Conservation (phyloP, 1,140 invertebrate species). For the Pogonognathellus flavescens region DNA sequence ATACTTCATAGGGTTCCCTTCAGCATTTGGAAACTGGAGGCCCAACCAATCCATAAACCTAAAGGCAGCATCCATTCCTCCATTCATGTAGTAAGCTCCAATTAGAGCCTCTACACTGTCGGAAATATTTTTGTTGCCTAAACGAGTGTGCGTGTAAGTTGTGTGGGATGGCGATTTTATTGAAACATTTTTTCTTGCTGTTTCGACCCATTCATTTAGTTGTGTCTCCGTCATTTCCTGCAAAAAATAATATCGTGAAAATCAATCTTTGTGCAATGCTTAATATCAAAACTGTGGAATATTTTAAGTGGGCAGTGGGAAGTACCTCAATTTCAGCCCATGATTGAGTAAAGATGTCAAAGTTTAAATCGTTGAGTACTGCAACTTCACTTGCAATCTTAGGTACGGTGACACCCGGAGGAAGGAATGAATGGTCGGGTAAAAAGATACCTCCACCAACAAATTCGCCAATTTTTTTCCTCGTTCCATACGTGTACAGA, state of each 20-base stretch:
- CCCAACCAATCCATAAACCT: constrained; percentile 60
- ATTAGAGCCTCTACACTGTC: constrained; percentile 64
- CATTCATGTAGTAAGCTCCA: constrained; percentile 60
- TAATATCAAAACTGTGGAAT: too few relatives aligned
- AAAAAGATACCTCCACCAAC: constrained; percentile 53
- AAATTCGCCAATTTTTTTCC: constrained; percentile 42
- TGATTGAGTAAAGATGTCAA: neutral
- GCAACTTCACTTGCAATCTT: neutral
- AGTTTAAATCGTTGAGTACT: neutral
- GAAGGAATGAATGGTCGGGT: constrained; percentile 36
- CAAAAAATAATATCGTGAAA: neutral
- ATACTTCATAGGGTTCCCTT: neutral
- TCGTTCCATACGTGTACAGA: constrained; percentile 36
- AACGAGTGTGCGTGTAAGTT: constrained; percentile 34
- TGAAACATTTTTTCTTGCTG: neutral
- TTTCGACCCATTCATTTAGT: neutral
- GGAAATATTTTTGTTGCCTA: constrained; percentile 62
- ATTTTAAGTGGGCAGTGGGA: too few relatives aligned
- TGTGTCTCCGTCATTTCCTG: neutral
- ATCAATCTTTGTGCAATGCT: too few relatives aligned
- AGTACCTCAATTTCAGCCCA: constrained; percentile 40
- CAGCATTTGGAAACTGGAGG: neutral
- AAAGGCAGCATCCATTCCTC: constrained; percentile 50
- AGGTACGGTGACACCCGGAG: neutral
- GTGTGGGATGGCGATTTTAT: constrained; percentile 4